Conservation (phyloP, 2,888 invertebrate genomes). For the Buathra laborator region DNA sequence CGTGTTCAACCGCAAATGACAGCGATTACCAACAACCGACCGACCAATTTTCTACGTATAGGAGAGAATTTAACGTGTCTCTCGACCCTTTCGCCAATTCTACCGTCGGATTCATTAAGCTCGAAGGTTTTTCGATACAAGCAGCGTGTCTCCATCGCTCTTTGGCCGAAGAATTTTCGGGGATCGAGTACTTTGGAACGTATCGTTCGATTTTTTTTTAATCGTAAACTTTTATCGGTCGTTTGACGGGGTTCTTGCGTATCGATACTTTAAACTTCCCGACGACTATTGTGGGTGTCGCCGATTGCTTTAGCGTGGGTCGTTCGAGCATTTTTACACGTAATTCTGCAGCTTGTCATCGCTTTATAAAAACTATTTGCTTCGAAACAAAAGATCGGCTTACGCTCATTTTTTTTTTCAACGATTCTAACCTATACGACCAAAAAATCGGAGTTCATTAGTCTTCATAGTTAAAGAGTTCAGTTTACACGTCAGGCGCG, state of each 20-base stretch:
- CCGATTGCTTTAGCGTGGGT: conserved; percentile 55
- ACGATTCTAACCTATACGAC: background rate
- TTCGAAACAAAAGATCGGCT: background rate
- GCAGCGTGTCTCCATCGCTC: background rate
- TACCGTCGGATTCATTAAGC: conserved; percentile 56
- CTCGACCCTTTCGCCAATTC: conserved; percentile 65
- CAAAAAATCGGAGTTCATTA: conserved; percentile 50
- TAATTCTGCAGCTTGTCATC: conserved; percentile 26
- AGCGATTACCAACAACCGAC: conserved; percentile 17
- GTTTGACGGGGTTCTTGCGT: conserved; percentile 9
- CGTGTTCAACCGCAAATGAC: conserved; percentile 16
- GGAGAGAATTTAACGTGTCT: conserved; percentile 17
- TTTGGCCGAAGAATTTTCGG: background rate
- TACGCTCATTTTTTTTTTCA: background rate
- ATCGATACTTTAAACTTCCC: conserved; percentile 30
- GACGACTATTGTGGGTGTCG: conserved; percentile 60
- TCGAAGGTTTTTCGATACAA: conserved; percentile 1
- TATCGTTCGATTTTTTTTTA: conserved; percentile 6
- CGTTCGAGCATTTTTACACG: conserved; percentile 39
- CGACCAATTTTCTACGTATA: conserved; percentile 41
- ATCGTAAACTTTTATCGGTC: conserved; percentile 38
- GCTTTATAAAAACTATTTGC: conserved; percentile 36
- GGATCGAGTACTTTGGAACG: no score
- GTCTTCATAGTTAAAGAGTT: conserved; percentile 44
- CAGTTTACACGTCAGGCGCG: conserved; percentile 36